These are phyloP conservation scores for Trachelus iudaicus DNA, from an alignment of 2,888 invertebrate species.

Conservation along the genomic window DNA sequence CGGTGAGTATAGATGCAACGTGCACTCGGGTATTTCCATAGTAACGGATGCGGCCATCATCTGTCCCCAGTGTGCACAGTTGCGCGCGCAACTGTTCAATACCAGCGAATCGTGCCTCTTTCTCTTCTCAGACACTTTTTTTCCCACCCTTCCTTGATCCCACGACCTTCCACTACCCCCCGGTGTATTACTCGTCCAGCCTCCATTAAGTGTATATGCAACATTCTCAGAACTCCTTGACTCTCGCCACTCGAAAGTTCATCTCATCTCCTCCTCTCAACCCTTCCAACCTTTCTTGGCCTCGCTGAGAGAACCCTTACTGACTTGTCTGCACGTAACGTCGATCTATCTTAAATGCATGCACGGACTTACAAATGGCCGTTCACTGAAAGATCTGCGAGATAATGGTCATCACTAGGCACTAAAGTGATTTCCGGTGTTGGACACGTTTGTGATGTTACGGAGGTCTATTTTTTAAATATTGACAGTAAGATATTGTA, in stretches of 20 bases:
- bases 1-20: neutral
- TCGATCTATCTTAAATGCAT: neutral
- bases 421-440: neutral
- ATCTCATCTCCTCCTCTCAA: constrained; percentile 45
- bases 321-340: neutral
- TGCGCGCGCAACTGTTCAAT: constrained; percentile 59
- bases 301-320: neutral
- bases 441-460: neutral
- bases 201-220: neutral
- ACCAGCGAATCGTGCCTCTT: constrained; percentile 27
- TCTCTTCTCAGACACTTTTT: constrained; percentile 32
- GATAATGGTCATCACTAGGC: neutral
- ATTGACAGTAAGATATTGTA: neutral
- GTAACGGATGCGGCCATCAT: constrained; percentile 19
- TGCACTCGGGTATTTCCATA: constrained; percentile 10
- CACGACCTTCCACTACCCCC: neutral
- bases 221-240: neutral
- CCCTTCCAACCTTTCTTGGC: neutral
- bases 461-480: neutral
- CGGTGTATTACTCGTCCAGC: neutral
- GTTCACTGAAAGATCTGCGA: neutral
- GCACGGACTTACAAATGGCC: neutral
- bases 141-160: constrained; percentile 1
- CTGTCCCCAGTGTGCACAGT: constrained; percentile 6
- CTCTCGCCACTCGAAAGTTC: constrained; percentile 42